These are phyloP conservation scores for Cryptotis parvus DNA, from an alignment of 2,113 vertebrate genomes.

Conservation along the genomic window DNA sequence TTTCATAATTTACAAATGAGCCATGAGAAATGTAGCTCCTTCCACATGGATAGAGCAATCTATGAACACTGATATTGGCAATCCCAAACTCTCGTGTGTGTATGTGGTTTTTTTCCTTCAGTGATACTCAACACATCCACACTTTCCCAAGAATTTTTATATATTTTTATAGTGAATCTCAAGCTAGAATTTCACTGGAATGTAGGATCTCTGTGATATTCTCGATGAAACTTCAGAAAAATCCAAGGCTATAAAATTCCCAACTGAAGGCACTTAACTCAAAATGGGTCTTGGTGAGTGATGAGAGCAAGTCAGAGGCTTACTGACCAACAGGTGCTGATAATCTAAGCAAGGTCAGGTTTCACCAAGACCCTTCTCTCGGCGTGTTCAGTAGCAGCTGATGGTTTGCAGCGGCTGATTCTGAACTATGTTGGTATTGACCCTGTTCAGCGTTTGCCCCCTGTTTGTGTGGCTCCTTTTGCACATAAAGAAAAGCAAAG, in stretches of 20 bases:
- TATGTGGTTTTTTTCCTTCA: neutral
- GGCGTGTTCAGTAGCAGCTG: neutral
- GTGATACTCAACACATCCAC: neutral
- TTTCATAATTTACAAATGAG: neutral
- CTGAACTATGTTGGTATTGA: neutral
- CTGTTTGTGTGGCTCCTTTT: neutral
- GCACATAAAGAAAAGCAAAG: neutral
- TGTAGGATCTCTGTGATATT: neutral
- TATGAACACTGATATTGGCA: rapidly evolving
- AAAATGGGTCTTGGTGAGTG: conserved; percentile 61
- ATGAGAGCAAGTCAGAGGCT: neutral
- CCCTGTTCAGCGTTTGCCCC: neutral
- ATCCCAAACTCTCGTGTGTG: neutral
- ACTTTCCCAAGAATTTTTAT: conserved; percentile 2
- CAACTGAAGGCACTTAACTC: conserved; percentile 27
- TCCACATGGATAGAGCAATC: neutral
- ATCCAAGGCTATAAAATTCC: conserved; percentile 23
- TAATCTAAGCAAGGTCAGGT: conserved; percentile 65
- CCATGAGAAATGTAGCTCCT: neutral
- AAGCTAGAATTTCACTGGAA: conserved; percentile 10
- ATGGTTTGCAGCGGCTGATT: conserved; percentile 14
- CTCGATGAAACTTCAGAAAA: conserved; percentile 32
- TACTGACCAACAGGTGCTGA: conserved; percentile 60
- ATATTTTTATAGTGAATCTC: neutral
- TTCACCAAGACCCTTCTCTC: neutral